phyloP scores from a whole-genome alignment of 2,888 invertebrate species.

The Atrina japonica region DNA sequence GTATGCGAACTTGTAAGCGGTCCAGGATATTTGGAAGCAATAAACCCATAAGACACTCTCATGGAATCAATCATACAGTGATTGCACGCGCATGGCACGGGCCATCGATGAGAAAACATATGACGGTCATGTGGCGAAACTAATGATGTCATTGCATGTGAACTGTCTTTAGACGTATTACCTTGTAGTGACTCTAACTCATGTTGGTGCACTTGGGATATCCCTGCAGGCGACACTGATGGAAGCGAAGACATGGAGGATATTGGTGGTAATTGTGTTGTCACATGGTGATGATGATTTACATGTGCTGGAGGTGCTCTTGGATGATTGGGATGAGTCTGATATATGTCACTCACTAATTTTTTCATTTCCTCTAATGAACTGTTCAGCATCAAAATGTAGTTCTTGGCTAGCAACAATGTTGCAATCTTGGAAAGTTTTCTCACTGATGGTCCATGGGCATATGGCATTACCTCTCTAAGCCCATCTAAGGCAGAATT shows the following conservation, averaged over 20 bases:
- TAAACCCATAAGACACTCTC: slow-evolving; percentile 38
- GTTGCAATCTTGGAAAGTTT: slow-evolving; percentile 80
- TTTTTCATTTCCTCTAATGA: slow-evolving; percentile 80
- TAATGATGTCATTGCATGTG: slow-evolving; percentile 25
- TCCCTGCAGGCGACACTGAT: slow-evolving; percentile 37
- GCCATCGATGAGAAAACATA: slow-evolving; percentile 61
- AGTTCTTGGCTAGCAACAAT: slow-evolving; percentile 78
- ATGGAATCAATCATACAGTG: slow-evolving; percentile 60
- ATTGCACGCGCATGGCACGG: slow-evolving; percentile 65
- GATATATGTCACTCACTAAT: slow-evolving; percentile 76
- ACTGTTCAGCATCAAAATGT: slow-evolving; percentile 78
- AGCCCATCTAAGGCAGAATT: slow-evolving; percentile 81
- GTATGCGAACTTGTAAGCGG: slow-evolving; percentile 19
- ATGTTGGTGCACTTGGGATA: slow-evolving; percentile 33
- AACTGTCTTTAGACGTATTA: slow-evolving; percentile 36
- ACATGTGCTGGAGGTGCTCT: slow-evolving; percentile 46
- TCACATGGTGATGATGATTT: slow-evolving; percentile 35
- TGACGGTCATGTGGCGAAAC: slow-evolving; percentile 55
- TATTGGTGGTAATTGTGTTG: slow-evolving; percentile 32
- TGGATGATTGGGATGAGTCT: slow-evolving; percentile 51
- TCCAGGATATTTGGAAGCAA: slow-evolving; percentile 36
- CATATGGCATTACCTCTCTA: slow-evolving; percentile 80
- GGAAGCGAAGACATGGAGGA: slow-evolving; percentile 38
- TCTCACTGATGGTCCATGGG: slow-evolving; percentile 79
- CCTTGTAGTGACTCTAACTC: slow-evolving; percentile 32